phyloP scores from a whole-genome alignment of 2,113 vertebrate species.

The Ictalurus punctatus region DNA sequence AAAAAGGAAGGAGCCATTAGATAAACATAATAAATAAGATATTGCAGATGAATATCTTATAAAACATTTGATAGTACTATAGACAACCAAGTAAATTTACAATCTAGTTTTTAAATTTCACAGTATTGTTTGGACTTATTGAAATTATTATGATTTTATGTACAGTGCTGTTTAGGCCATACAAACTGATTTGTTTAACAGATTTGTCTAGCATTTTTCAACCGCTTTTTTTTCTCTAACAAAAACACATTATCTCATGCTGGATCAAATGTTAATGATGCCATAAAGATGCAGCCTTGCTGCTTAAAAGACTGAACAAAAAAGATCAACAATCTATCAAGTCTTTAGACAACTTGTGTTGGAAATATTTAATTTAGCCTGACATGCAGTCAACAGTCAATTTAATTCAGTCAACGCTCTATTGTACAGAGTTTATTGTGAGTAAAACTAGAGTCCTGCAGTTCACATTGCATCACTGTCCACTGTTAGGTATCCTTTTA shows the following conservation, averaged over 20 bases:
- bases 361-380: slow-evolving; percentile 1
- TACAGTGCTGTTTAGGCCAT: background rate
- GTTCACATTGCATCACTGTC: background rate
- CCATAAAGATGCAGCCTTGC: background rate
- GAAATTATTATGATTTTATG: background rate
- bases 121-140: background rate
- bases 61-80: background rate
- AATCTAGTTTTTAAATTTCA: background rate
- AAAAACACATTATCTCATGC: background rate
- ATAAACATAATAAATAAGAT: background rate
- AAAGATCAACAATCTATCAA: background rate
- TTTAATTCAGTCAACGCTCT: background rate
- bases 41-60: background rate
- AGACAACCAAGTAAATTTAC: background rate
- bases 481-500: background rate
- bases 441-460: background rate
- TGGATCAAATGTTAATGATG: background rate
- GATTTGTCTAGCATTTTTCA: background rate
- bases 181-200: background rate
- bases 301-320: background rate
- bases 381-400: background rate
- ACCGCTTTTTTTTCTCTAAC: background rate
- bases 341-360: background rate
- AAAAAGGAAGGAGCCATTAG: background rate
- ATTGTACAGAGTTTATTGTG: background rate